Base-by-base conservation (phyloP, 2,797 vertebrate species). In the Tragopan temminckii region DNA sequence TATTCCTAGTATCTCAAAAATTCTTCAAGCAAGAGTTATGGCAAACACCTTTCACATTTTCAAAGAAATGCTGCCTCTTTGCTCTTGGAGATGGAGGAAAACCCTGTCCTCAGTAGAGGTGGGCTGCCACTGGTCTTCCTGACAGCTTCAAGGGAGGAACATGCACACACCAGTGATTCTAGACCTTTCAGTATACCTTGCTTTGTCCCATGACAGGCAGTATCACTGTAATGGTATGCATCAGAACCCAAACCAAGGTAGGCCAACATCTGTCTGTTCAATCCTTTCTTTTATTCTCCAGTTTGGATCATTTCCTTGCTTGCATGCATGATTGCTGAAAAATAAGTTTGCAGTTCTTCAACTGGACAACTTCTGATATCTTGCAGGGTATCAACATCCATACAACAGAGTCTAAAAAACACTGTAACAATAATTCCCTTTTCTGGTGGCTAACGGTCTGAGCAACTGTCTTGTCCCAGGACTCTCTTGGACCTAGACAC, bases 241-340 rank as follows among this genome's bases (percentile, higher is more conserved):
- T 70, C 38, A 71, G 31, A 78, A 74, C 8, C 57, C 62, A 42
- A 66, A 46, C 17, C 25, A 2, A 3, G 48, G 35, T 16, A 35
- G 52, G 35, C 11, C 70, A 40, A 74, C 35, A 15, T 31, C 17
- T 45, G 46, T 46, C 23, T 23, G 1, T 24, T 70, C 43, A 31
- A 7, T 62, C 50, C 10, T 46, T 62, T 5, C 7, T 57, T 69
- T 45, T 67, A 17, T 46, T 92, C 33, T 62, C 46, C 21, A 53
- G 2, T 77, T 80, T 58, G 42, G 1, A 35, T 63, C 57, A 31
- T 77, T 77, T 62, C 38, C 25, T 88, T 77, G n/a, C n/a, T 86
- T 0, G 0, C 36, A 9, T 10, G 2, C 18, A 29, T 3, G 29
- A 55, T 24, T 35, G 13, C 35, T 80, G 61, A 45, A 58, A 82